phyloP scores from a whole-genome alignment of 2,797 vertebrate species.

The Odontamblyopus lacepedii region DNA sequence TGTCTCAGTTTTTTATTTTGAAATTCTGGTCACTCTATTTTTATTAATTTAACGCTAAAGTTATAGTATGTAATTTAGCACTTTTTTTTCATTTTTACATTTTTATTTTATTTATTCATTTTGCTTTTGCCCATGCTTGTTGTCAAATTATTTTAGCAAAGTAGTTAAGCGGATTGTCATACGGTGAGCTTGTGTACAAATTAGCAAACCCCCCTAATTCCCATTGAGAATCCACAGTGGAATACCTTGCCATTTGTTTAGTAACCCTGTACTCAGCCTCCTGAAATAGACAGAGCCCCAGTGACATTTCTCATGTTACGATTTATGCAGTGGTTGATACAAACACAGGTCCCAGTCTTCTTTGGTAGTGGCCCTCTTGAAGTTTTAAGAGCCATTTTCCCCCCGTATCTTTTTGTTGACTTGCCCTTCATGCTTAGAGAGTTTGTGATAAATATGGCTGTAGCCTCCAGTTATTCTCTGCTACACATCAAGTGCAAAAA shows the following conservation, averaged over 20 bases:
- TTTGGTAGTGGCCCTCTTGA: slow-evolving; percentile 1
- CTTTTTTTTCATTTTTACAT: neutral
- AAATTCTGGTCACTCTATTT: no score
- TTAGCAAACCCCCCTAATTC: neutral
- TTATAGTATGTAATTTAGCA: no score
- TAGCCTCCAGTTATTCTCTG: slow-evolving; percentile 27
- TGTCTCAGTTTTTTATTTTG: no score
- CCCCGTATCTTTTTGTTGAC: slow-evolving; percentile 19
- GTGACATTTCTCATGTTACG: slow-evolving; percentile 8
- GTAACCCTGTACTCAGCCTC: neutral
- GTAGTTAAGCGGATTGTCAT: neutral
- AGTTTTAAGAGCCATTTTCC: slow-evolving; percentile 19
- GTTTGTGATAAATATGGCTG: slow-evolving; percentile 24
- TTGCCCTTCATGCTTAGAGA: slow-evolving; percentile 24
- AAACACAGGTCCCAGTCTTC: slow-evolving; percentile 1
- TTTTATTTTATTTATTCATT: neutral
- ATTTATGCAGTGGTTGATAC: slow-evolving; percentile 4
- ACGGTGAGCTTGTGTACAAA: slow-evolving; percentile 1
- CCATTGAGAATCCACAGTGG: slow-evolving; percentile 3
- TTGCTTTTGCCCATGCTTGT: neutral
- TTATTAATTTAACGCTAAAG: no score
- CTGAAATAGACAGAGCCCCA: slow-evolving; percentile 5
- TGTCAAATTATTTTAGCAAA: neutral
- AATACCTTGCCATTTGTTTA: slow-evolving; percentile 8
- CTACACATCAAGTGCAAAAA: slow-evolving; percentile 18